Base-by-base conservation (phyloP, 2,797 vertebrate species). In the Betta splendens region DNA sequence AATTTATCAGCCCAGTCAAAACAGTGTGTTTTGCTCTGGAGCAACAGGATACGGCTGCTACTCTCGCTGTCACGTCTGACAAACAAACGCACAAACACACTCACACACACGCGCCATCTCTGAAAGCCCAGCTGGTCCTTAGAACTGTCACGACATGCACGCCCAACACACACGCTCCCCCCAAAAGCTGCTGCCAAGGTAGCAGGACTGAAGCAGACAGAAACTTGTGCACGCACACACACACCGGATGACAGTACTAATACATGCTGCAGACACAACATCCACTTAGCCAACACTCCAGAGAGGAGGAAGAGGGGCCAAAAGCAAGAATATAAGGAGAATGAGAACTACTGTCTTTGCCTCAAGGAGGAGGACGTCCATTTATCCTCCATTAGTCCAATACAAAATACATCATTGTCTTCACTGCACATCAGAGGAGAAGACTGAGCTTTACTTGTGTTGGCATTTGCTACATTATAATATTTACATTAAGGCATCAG, bases 181-280 rank as follows among this genome's bases (percentile, higher is more conserved):
- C 60, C 38, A 70, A 77, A 83, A 66, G 57, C 76, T 74, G 76
- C 79, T 82, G 87, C 84, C 88, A 88, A 87, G 77, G 82, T 79
- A 80, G 79, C 56, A 55, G 80, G 59, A 62, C 86, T 71, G 62
- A 80, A 86, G 69, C 75, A 90, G 81, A 87, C 85, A 69, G 56
- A n/a, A n/a, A 67, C 69, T 43, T 16, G 53, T 43, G 64, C 23
- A 59, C 26, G 33, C 32, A 28, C 58, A 32, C 75, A 51, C 57
- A 39, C 49, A 47, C 47, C 5, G 66, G 77, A 86, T 84, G 74
- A 76, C 76, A 79, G 72, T 64, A 80, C 80, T 78, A 86, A 87
- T 85, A 78, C 72, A 78, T 38, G 79, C 80, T 75, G 66, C 72
- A 85, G 82, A 88, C 84, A 87, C 83, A 87, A 84, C 74, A 81